These are phyloP conservation scores for Acanthosoma haemorrhoidale DNA, from an alignment of 2,888 invertebrate genomes.

Conservation along the genomic window DNA sequence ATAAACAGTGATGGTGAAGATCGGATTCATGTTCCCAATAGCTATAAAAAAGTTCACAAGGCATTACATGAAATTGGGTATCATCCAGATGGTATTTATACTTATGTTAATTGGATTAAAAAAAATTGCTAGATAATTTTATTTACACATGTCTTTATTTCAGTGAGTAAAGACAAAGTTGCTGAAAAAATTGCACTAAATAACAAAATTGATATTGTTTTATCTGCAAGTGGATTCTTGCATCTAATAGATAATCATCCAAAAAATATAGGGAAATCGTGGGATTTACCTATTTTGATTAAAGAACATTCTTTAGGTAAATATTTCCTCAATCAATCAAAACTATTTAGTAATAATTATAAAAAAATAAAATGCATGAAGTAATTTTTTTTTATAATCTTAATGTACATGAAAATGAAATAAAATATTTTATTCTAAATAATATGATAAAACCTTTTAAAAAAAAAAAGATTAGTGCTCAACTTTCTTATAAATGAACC, in stretches of 20 bases:
- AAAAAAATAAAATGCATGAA: too few species aligned
- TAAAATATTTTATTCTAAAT: too few species aligned
- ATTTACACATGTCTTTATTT: not conserved
- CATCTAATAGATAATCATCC: constrained; percentile 27
- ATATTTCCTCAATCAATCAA: too few species aligned
- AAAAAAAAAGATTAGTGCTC: too few species aligned
- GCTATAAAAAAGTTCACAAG: not conserved
- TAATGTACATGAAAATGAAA: too few species aligned
- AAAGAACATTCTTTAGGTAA: constrained; percentile 13
- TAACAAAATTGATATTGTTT: constrained; percentile 5
- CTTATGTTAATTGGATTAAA: not conserved
- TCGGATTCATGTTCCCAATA: not conserved
- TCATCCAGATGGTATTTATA: constrained; percentile 15
- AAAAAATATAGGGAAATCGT: not conserved
- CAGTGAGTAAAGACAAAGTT: constrained; percentile 28
- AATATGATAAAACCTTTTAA: too few species aligned
- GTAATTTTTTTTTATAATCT: too few species aligned
- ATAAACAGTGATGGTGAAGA: not conserved
- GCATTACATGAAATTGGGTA: not conserved
- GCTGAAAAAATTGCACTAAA: not conserved
- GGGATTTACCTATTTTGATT: constrained; percentile 20
- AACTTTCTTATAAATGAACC: too few species aligned
- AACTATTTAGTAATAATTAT: too few species aligned
- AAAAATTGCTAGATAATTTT: not conserved
- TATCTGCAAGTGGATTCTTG: constrained; percentile 19